Base-by-base conservation (phyloP, 2,888 invertebrate genomes). In the Synanthedon formicaeformis region DNA sequence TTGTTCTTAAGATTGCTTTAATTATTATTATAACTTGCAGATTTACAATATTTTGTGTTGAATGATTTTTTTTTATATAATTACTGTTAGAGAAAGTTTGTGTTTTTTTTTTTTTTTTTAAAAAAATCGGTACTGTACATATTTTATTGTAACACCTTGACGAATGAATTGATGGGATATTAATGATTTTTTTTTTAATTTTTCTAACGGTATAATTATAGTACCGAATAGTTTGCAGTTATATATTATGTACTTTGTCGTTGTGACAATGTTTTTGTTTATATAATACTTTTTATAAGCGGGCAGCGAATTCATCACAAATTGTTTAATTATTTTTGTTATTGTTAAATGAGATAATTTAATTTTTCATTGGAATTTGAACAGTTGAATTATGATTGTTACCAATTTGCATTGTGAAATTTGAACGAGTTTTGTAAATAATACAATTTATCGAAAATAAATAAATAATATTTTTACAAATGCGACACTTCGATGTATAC, bases 1-100 rank as follows among this genome's bases (percentile, higher is more conserved):
- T 78, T 72, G 73, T 73, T 73, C 8, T 27, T 78, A 73, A 75
- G 78, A 71, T 74, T 73, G 82, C 81, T 81, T 81, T 83, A 81
- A 81, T 75, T 77, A 77, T 72, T 75, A 77, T 78, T 74, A 81
- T 23, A 23, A 23, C 64, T 75, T 65, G 70, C 73, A 73, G 71
- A 73, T 81, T 64, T 73, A 65, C 61, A 58, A 61, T 72, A 71
- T 65, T 63, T 68, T 71, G 74, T 76, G 69, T 82, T 79, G 70
- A 74, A 73, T 71, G 71, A 67, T 73, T 77, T 34, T 34, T 16
- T 23, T 34, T 73, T 73, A 67, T 71, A 65, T 48, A 57, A 56
- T 69, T 71, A 66, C 61, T 73, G 70, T 78, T 78, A 73, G 71
- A 65, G 60, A 67, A 63, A 63, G 67, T 69, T 69, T 61, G 73